Conservation (phyloP, 2,113 vertebrate species). For the Pituophis catenifer region DNA sequence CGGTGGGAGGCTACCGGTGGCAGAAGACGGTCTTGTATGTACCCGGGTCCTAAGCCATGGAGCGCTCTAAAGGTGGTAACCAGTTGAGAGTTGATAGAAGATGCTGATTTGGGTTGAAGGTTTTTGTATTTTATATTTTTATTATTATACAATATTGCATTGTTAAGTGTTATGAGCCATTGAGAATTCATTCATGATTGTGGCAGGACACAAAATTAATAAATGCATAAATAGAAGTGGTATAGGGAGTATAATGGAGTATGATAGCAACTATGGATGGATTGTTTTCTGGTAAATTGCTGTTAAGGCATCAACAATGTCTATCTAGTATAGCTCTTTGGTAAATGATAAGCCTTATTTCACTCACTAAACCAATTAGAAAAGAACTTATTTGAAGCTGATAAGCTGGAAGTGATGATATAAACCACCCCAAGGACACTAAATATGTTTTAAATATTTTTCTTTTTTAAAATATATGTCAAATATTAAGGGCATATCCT, state of each 20-base stretch:
- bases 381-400: constrained; percentile 3
- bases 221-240: neutral
- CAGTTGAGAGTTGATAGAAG: neutral
- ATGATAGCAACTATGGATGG: neutral
- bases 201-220: neutral
- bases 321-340: neutral
- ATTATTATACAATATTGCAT: neutral
- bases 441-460: constrained; percentile 4
- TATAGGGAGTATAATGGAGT: neutral
- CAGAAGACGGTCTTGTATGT: too few species aligned
- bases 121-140: neutral
- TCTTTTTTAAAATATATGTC: neutral
- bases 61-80: too few species aligned
- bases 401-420: neutral
- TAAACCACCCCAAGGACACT: neutral
- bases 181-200: neutral
- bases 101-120: neutral
- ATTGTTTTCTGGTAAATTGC: neutral
- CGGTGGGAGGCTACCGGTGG: too few species aligned
- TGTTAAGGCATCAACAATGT: neutral
- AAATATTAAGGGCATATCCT: neutral
- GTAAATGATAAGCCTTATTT: neutral
- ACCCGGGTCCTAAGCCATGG: too few species aligned
- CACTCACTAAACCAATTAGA: neutral
- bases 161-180: neutral